Conservation (phyloP, 2,888 invertebrate genomes). For the Ashinkailepas kermadecensis region DNA sequence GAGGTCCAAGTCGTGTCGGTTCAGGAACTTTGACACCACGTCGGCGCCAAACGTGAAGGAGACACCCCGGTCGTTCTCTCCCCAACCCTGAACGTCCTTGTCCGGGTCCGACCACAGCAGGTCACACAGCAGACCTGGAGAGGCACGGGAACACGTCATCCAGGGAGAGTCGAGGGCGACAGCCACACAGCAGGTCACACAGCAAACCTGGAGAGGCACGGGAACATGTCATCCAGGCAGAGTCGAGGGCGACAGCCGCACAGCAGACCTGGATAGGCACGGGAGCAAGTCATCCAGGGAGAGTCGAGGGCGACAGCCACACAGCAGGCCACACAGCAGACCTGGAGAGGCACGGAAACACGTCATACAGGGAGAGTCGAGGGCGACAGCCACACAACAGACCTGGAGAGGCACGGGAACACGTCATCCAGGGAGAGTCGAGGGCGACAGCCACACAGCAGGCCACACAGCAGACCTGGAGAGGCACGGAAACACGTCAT, state of each 20-base stretch:
- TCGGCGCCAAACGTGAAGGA: constrained; percentile 99
- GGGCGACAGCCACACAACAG: constrained; percentile 92
- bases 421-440: too few species aligned
- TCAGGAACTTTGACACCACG: constrained; percentile 97
- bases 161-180: too few species aligned
- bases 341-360: too few species aligned
- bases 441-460: too few species aligned
- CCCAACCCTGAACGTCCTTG: constrained; percentile 95
- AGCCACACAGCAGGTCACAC: constrained; percentile 91
- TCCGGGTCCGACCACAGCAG: constrained; percentile 96
- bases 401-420: constrained; percentile 49
- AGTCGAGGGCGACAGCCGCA: constrained; percentile 57
- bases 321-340: too few species aligned
- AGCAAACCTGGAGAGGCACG: constrained; percentile 49
- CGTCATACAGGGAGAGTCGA: too few species aligned
- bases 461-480: too few species aligned
- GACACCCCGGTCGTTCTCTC: constrained; percentile 98
- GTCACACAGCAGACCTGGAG: constrained; percentile 81
- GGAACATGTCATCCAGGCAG: too few species aligned
- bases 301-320: too few species aligned
- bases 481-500: too few species aligned
- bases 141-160: constrained; percentile 14
- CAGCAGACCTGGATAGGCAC: constrained; percentile 49
- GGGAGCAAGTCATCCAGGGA: too few species aligned
- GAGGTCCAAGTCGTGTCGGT: constrained; percentile 98